These are phyloP conservation scores for Sceloporus tristichus DNA, from an alignment of 2,113 vertebrate species.

Conservation along the genomic window DNA sequence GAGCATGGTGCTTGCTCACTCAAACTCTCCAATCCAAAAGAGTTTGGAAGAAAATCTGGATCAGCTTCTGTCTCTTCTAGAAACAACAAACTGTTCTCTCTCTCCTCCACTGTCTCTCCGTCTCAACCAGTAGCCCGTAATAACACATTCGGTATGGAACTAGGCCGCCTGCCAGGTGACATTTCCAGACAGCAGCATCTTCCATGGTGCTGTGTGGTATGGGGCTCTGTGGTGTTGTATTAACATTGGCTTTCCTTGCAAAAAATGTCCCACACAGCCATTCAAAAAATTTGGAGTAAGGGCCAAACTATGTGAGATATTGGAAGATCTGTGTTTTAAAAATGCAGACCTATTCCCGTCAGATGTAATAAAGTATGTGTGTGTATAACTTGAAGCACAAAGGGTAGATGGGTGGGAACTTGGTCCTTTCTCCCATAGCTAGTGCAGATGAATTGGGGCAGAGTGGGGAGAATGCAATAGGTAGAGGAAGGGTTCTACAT, in stretches of 20 bases:
- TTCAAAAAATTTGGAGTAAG: not conserved
- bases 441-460: not conserved
- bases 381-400: not conserved
- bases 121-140: not conserved
- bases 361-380: not conserved
- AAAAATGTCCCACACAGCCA: not conserved
- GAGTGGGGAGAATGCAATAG: not conserved
- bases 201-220: not conserved
- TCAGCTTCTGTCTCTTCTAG: not conserved
- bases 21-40: not conserved
- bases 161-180: not conserved
- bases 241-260: not conserved
- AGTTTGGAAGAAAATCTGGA: not conserved
- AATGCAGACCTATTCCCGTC: not conserved
- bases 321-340: not conserved
- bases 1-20: not conserved
- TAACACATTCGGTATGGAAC: not conserved
- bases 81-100: not conserved
- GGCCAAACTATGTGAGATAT: not conserved
- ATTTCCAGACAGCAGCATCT: conserved; percentile 1
- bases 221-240: not conserved
- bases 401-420: not conserved
- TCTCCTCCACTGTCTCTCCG: not conserved
- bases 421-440: too few species aligned
- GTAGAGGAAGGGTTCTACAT: not conserved